A percentile compares a stretch with the other conserved stretches of the same genome.
Evolutionary conservation across 2,888 invertebrate species (phyloP).

Genomic region (Aethes cnicana): DNA sequence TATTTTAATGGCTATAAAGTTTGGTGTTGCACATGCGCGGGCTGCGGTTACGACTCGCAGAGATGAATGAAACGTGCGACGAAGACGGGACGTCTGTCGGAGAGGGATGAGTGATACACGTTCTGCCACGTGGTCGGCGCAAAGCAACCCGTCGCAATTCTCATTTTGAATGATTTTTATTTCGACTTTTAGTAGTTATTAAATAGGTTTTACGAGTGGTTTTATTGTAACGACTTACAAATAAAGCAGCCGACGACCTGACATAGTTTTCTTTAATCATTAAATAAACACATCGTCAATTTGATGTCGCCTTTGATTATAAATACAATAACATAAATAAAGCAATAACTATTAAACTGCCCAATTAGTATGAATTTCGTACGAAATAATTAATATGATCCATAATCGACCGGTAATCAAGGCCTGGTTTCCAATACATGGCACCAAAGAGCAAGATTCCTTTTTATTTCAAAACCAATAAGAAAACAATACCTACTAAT

Average conservation of each 20-base stretch:
- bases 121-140: conserved; percentile 75
- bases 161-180: conserved; percentile 40
- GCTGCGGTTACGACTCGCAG: conserved; percentile 69
- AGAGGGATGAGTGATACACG: conserved; percentile 61
- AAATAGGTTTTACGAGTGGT: conserved; percentile 20
- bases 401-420: no score
- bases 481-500: no score
- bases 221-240: conserved; percentile 25
- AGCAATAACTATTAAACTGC: no score
- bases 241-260: conserved; percentile 13
- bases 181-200: conserved; percentile 33
- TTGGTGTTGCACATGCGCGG: conserved; percentile 73
- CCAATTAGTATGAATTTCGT: no score
- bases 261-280: conserved; percentile 13
- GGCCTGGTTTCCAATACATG: no score
- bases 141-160: conserved; percentile 67
- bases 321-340: no score
- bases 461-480: no score
- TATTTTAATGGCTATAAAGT: conserved; percentile 74
- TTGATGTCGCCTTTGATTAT: no score
- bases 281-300: conserved; percentile 2
- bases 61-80: conserved; percentile 73
- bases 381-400: no score
- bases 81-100: conserved; percentile 53
- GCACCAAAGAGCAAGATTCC: no score